Evolutionary conservation across 2,113 vertebrate genomes (phyloP), one percentile per base, ranked within the genome.

Genomic region (Notarius quadriscutis): DNA sequence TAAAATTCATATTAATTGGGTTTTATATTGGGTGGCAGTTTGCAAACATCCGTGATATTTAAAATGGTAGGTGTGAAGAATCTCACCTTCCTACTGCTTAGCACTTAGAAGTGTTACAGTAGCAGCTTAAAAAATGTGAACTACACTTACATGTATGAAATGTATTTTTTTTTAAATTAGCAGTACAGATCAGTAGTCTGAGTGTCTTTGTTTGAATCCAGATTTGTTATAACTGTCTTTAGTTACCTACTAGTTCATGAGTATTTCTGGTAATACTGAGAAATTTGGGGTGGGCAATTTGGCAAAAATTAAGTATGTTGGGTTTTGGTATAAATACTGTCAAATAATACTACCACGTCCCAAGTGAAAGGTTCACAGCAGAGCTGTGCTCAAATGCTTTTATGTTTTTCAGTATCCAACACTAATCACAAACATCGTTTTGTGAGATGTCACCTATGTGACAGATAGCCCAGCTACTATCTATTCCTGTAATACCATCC

Each of bases 51-150:
- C 1, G 57, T 20, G 57, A 84, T 75, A 25, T 51, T 78, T 86
- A 86, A 78, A 65, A 65, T 65, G 30, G n/a, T 18, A 79, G 15
- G 60, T 86, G 84, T 63, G 62, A 86, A 65, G 48, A 77, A 79
- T 78, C 41, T 86, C 74, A 79, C n/a, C 20, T 78, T 62, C 48
- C 12, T 77, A 51, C 48, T 51, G 50, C 8, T 65, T 65, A 86
- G 17, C 84, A 78, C 48, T 10, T 86, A 34, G 10, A 86, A 55
- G 48, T 86, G 72, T 78, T 85, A 74, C 84, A 78, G 62, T 51
- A 65, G 58, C 58, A 63, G 8, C 25, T 85, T 53, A 60, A 62
- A 62, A 25, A 48, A 71, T 74, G 83, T 85, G 34, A 85, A 74
- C 55, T 60, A 48, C 10, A 20, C 14, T 50, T 62, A 62, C 1